Base-by-base conservation (phyloP, 2,113 vertebrate species). In the Collichthys lucidus region DNA sequence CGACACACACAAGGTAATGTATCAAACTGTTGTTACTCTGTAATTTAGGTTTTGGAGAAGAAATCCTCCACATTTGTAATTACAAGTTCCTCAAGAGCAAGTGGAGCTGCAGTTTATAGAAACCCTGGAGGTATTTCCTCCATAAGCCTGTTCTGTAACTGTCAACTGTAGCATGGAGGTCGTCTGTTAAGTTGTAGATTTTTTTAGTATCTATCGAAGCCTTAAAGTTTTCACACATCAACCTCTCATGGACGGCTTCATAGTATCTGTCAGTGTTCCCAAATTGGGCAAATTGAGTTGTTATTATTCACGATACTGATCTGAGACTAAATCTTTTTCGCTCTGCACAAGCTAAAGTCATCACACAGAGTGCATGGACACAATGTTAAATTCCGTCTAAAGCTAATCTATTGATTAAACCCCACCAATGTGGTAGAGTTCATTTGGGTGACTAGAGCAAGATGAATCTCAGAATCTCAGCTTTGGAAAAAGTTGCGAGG, bases 341-440 rank as follows among this genome's bases (percentile, higher is more conserved):
- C 69, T 57, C 67, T 84, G 70, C 85, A 83, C 62, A 90, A 86
- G 74, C 71, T 83, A 89, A 80, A 90, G 86, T 85, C 95, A 96
- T 96, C 96, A 92, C 96, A 96, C 86, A 97, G 96, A 98, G 91
- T 98, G 97, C 98, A 98, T 98, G 97, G 96, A 98, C 96, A 93
- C 97, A 95, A 96, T 98, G 97, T 99, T 95, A 96, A 91, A 96
- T 98, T 97, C 96, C 97, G 96, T 80, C 95, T 95, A 95, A 99
- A 99, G 97, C 97, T 99, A 98, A 99, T 98, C 97, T 98, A 97
- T 99, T 99, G 96, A 99, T 99, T 99, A 98, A 99, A 98, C 97
- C 97, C 97, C 98, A 98, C 98, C 98, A 98, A 98, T 99, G 98
- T 98, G 97, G 97, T 99, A 99, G 98, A 98, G 96, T 98, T 99